A percentile compares a stretch with the other conserved stretches of the same genome.
Evolutionary conservation across 2,797 vertebrate species (phyloP).

Genomic region (Dendrocincla fuliginosa): DNA sequence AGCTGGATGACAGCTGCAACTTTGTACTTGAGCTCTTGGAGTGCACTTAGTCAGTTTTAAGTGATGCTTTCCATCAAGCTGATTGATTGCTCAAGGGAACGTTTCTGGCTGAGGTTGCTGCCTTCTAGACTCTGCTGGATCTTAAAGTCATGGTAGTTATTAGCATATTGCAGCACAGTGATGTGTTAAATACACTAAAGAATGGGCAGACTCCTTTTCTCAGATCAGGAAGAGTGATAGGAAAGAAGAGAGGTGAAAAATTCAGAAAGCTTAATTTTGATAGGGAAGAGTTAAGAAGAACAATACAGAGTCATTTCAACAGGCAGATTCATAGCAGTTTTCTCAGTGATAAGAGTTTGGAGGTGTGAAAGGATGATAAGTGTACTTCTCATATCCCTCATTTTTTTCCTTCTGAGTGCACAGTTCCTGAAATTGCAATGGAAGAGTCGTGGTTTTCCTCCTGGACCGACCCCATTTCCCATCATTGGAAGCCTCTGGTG

Average conservation of each 20-base stretch:
- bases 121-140: background rate
- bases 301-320: background rate
- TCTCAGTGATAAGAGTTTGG: background rate
- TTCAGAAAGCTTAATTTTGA: background rate
- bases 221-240: background rate
- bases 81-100: constrained; percentile 12
- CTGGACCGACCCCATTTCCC: constrained; percentile 56
- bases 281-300: background rate
- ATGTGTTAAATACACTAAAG: background rate
- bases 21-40: background rate
- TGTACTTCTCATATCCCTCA: background rate
- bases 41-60: background rate
- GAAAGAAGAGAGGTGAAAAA: background rate
- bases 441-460: constrained; percentile 37
- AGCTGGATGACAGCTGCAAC: background rate
- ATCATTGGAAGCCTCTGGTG: constrained; percentile 59
- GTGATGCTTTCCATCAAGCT: fast-evolving
- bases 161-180: constrained; percentile 22
- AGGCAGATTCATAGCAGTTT: background rate
- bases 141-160: background rate
- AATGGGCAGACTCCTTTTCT: background rate
- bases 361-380: constrained; percentile 1
- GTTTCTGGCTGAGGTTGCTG: background rate
- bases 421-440: constrained; percentile 38
- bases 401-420: constrained; percentile 25